These are phyloP conservation scores for Panurus biarmicus DNA, from an alignment of 2,113 vertebrate genomes.

Conservation along the genomic window DNA sequence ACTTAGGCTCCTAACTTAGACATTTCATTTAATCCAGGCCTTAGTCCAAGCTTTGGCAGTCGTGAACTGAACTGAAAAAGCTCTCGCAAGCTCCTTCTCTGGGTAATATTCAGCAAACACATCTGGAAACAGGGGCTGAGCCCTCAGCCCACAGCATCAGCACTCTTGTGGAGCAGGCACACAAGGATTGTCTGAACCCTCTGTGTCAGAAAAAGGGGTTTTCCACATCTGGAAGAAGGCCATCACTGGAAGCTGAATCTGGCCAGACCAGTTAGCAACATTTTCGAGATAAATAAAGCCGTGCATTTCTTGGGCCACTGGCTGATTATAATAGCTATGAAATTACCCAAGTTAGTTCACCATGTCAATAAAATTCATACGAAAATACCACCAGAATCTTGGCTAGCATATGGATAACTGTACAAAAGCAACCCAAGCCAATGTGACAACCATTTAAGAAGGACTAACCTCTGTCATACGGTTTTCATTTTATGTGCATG, in stretches of 20 bases:
- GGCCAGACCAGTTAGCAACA: conserved; percentile 15
- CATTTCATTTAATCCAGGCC: neutral
- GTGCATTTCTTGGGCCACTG: conserved; percentile 12
- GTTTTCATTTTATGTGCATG: conserved; percentile 56
- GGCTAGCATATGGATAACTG: conserved; percentile 43
- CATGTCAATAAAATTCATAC: conserved; percentile 43
- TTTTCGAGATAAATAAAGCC: conserved; percentile 17
- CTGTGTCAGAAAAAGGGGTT: neutral
- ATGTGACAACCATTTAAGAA: conserved; percentile 54
- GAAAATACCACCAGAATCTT: conserved; percentile 30
- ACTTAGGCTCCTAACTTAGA: neutral
- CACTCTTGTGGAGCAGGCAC: neutral
- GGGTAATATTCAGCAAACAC: neutral
- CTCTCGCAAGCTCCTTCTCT: neutral
- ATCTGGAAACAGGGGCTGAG: neutral
- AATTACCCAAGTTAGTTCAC: conserved; percentile 48
- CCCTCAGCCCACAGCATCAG: neutral
- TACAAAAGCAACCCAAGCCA: conserved; percentile 8
- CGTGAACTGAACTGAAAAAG: neutral
- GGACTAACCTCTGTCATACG: conserved; percentile 61
- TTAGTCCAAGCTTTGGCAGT: neutral
- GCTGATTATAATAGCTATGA: conserved; percentile 53
- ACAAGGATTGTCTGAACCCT: neutral
- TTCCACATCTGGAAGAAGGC: neutral
- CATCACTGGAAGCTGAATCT: conserved; percentile 9